A percentile compares a stretch with the other conserved stretches of the same genome.
phyloP scores from a whole-genome alignment of 2,888 invertebrate species.

The Oligia fasciuncula region DNA sequence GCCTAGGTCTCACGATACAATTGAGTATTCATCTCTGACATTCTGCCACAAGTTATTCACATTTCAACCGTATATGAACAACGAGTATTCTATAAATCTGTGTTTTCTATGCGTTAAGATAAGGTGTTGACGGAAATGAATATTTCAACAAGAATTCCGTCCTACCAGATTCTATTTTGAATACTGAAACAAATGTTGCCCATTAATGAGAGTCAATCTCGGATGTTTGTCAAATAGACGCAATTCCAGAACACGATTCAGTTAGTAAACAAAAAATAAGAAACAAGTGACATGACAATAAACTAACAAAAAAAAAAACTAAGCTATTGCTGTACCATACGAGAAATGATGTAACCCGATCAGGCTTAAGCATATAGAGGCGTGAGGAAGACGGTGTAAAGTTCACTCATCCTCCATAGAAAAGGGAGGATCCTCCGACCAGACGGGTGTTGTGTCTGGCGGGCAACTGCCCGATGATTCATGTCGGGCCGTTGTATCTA shows the following conservation, averaged over 20 bases:
- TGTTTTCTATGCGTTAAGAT: constrained; percentile 7
- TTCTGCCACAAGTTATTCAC: constrained; percentile 41
- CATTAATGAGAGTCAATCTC: constrained; percentile 21
- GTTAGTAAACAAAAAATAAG: constrained; percentile 21
- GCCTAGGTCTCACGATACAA: constrained; percentile 62
- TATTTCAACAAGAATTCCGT: constrained; percentile 13
- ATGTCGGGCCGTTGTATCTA: too few relatives aligned
- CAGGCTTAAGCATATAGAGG: not conserved
- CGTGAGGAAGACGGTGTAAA: too few relatives aligned
- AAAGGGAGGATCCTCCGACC: too few relatives aligned
- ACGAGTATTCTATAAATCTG: constrained; percentile 3
- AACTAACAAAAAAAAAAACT: not conserved
- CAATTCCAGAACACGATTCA: constrained; percentile 24
- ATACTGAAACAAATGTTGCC: constrained; percentile 25
- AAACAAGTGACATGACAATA: not conserved
- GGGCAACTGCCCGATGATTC: too few relatives aligned
- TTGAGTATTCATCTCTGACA: constrained; percentile 61
- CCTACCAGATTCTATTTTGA: constrained; percentile 31
- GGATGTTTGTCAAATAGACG: constrained; percentile 25
- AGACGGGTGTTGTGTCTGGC: too few relatives aligned
- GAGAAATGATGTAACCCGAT: not conserved
- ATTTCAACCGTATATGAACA: constrained; percentile 27
- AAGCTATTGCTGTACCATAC: not conserved
- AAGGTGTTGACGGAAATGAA: constrained; percentile 20
- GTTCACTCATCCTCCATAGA: too few relatives aligned